Conservation (phyloP, 2,113 vertebrate species). For the Equus przewalskii region DNA sequence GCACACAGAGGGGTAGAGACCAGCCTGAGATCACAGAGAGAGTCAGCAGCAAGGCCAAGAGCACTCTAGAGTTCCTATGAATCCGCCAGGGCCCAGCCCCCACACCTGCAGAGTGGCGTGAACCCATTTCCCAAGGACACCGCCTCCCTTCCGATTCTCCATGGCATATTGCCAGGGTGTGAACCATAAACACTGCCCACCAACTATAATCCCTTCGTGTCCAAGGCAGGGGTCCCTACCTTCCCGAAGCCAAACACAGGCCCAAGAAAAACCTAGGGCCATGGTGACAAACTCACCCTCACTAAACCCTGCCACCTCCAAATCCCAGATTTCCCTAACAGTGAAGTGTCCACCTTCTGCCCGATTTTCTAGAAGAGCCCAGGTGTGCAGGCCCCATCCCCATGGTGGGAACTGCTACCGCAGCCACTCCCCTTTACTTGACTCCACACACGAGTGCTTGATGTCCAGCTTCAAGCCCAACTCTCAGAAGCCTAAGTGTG, state of each 20-base stretch:
- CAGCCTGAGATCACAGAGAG: background rate
- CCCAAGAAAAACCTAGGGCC: background rate
- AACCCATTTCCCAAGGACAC: background rate
- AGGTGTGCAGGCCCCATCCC: background rate
- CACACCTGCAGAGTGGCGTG: background rate
- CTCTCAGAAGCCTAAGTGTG: background rate
- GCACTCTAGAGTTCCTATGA: background rate
- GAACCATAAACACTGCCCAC: background rate
- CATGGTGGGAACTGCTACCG: background rate
- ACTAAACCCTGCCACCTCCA: background rate
- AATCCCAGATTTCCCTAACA: background rate
- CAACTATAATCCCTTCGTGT: background rate
- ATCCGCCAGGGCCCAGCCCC: background rate
- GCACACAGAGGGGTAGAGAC: background rate
- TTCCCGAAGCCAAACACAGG: background rate
- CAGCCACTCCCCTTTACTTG: background rate
- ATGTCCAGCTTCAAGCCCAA: background rate
- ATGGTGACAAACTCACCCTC: slow-evolving; percentile 9
- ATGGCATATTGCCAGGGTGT: rapidly evolving
- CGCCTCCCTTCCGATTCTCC: background rate
- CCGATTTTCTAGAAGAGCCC: background rate
- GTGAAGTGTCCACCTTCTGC: background rate
- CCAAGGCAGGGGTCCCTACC: background rate
- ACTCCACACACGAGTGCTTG: background rate
- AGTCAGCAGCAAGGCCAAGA: background rate